Evolutionary conservation across 2,888 invertebrate species (phyloP).

Genomic region (Tubulanus polymorphus): DNA sequence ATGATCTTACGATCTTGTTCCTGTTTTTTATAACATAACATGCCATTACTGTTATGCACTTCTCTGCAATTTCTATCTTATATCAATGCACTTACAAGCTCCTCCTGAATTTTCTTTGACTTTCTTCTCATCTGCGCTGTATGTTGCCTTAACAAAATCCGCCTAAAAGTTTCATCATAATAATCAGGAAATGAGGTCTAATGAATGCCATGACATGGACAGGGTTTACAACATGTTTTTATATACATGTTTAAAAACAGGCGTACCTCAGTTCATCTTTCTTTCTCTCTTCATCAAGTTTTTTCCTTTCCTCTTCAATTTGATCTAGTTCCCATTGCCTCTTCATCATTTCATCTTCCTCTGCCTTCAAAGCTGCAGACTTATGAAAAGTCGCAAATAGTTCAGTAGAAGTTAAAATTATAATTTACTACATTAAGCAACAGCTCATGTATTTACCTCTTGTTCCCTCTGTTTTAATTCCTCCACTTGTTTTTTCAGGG

Average conservation of each 20-base stretch:
- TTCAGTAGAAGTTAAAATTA: not conserved
- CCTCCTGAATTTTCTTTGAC: slow-evolving; percentile 48
- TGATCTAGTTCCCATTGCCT: slow-evolving; percentile 44
- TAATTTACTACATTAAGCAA: not conserved
- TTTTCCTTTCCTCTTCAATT: slow-evolving; percentile 35
- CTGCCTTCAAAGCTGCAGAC: slow-evolving; percentile 36
- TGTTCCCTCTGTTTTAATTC: slow-evolving; percentile 43
- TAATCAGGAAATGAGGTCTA: not conserved
- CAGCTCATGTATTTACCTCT: slow-evolving; percentile 29
- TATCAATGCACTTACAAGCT: slow-evolving; percentile 34
- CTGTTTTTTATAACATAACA: too few species aligned
- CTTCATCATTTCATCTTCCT: slow-evolving; percentile 37
- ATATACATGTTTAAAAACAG: not conserved
- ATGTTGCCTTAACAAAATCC: slow-evolving; percentile 50
- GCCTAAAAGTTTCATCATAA: too few species aligned
- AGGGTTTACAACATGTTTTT: not conserved
- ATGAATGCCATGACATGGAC: not conserved
- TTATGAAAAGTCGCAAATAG: slow-evolving; percentile 13
- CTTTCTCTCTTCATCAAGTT: slow-evolving; percentile 35
- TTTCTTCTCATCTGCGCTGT: slow-evolving; percentile 47
- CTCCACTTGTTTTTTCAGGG: slow-evolving; percentile 41
- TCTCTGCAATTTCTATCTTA: too few species aligned
- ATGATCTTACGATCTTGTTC: slow-evolving; percentile 45
- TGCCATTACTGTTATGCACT: too few species aligned
- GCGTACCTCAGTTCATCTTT: slow-evolving; percentile 47